Conservation (phyloP, 2,113 vertebrate genomes). For the Erythrocercus mccallii region DNA sequence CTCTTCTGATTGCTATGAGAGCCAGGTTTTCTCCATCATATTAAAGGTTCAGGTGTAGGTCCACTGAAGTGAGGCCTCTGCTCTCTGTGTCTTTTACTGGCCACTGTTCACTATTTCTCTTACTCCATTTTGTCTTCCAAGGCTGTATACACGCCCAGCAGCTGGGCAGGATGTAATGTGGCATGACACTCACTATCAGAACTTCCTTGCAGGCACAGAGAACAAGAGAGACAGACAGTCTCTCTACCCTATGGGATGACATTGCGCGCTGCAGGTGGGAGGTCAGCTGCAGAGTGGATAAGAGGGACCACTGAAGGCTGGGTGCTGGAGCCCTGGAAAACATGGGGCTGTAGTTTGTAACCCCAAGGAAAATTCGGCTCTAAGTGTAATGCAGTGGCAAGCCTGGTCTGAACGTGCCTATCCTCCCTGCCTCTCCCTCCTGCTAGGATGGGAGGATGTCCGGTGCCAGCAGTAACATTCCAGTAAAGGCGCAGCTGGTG, state of each 20-base stretch:
- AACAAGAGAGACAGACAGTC: not conserved
- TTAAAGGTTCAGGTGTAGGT: not conserved
- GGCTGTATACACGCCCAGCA: fast-evolving
- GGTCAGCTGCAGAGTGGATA: fast-evolving
- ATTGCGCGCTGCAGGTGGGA: fast-evolving
- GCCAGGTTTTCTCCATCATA: not conserved
- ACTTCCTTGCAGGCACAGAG: not conserved
- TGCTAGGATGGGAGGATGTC: not conserved
- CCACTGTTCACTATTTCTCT: fast-evolving
- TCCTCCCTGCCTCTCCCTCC: not conserved
- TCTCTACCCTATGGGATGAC: fast-evolving
- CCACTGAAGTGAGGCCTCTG: not conserved
- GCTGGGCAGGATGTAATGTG: not conserved
- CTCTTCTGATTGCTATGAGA: not conserved
- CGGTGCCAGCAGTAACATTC: not conserved
- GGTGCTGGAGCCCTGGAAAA: not conserved
- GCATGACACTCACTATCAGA: not conserved
- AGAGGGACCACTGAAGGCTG: not conserved
- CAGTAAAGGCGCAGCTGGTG: conserved; percentile 53
- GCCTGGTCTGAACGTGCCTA: not conserved
- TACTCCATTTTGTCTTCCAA: not conserved
- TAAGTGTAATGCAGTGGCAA: not conserved
- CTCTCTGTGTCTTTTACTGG: not conserved
- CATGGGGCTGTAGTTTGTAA: not conserved
- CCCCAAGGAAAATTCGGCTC: not conserved